Conservation (phyloP, 2,113 vertebrate species). For the Lampris megalopsis region DNA sequence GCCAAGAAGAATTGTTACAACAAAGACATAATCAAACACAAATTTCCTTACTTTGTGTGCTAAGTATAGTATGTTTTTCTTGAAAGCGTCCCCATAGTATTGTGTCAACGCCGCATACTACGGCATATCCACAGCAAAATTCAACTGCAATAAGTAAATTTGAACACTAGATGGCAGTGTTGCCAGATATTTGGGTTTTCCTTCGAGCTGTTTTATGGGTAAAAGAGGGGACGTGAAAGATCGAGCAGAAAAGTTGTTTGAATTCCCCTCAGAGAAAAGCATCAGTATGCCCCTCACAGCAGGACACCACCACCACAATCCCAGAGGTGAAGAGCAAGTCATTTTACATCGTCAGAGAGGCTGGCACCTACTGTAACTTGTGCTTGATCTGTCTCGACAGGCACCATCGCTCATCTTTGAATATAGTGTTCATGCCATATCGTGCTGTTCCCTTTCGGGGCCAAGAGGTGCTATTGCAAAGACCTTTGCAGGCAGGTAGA, state of each 20-base stretch:
- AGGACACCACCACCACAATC: background rate
- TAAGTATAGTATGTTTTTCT: no score
- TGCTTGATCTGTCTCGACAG: background rate
- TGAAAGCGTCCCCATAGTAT: no score
- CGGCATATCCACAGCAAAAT: background rate
- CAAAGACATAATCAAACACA: no score
- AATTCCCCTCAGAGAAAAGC: background rate
- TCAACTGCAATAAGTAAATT: background rate
- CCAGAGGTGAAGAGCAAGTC: background rate
- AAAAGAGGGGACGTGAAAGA: no score
- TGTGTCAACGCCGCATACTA: no score
- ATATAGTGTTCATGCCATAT: background rate
- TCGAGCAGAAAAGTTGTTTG: background rate
- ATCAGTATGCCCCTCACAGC: background rate
- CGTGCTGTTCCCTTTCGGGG: background rate
- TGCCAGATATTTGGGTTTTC: background rate
- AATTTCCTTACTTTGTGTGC: no score
- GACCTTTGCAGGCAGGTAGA: conserved; percentile 31
- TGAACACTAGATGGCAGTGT: conserved; percentile 38
- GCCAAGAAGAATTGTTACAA: no score
- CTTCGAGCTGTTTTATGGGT: no score
- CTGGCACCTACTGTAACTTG: background rate
- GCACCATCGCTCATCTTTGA: no score
- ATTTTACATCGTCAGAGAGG: conserved; percentile 11
- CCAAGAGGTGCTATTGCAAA: background rate